Evolutionary conservation across 1,140 invertebrate genomes (phyloP).

Genomic region (Hylaeus volcanicus): DNA sequence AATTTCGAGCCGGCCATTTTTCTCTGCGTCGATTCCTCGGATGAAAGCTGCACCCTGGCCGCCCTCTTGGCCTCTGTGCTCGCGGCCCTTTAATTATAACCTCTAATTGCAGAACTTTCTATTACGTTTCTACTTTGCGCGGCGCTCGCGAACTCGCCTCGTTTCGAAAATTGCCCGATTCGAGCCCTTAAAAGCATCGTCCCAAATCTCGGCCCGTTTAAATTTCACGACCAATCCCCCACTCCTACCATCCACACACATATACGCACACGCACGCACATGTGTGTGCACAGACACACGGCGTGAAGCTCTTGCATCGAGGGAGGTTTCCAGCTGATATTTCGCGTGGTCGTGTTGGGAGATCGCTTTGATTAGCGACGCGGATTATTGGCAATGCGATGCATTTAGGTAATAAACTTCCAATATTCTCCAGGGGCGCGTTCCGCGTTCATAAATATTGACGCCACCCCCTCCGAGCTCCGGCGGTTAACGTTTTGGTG

Average conservation of each 20-base stretch:
- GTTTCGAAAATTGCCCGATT: slow-evolving; percentile 4
- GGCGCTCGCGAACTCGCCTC: background rate
- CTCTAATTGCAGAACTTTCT: slow-evolving; percentile 54
- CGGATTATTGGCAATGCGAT: slow-evolving; percentile 29
- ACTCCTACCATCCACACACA: background rate
- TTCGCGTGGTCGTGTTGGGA: slow-evolving; percentile 1
- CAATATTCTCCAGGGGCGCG: background rate
- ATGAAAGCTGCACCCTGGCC: slow-evolving; percentile 1
- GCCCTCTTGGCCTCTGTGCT: background rate
- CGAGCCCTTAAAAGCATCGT: background rate
- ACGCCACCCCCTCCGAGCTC: background rate
- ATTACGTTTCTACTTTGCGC: slow-evolving; percentile 29
- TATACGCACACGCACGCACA: background rate
- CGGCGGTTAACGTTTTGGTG: background rate
- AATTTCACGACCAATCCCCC: background rate
- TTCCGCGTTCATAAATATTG: slow-evolving; percentile 7
- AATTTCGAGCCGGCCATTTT: background rate
- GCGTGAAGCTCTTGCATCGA: background rate
- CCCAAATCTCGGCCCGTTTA: slow-evolving; percentile 9
- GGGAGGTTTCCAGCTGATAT: background rate
- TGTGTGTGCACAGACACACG: background rate
- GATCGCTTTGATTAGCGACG: slow-evolving; percentile 42
- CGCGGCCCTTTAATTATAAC: slow-evolving; percentile 38
- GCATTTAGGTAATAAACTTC: slow-evolving; percentile 36
- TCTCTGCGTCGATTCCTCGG: slow-evolving; percentile 5